phyloP scores from a whole-genome alignment of 2,113 vertebrate genomes.

The Taurulus bubalis region DNA sequence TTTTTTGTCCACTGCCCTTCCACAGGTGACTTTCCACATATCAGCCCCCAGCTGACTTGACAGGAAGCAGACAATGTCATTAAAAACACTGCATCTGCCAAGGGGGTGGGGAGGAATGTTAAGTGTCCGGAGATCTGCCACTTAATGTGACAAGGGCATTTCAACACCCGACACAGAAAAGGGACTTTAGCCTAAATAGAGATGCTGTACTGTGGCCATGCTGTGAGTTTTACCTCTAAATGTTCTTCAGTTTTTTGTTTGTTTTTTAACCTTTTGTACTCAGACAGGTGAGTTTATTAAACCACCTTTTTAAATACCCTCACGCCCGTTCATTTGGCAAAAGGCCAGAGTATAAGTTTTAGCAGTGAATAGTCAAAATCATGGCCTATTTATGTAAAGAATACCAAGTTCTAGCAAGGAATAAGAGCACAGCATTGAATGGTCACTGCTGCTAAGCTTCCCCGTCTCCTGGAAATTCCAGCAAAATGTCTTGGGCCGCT shows the following conservation, averaged over 20 bases:
- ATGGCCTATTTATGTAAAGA: not conserved
- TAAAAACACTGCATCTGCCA: slow-evolving; percentile 71
- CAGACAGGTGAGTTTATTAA: slow-evolving; percentile 28
- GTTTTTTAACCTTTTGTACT: slow-evolving; percentile 5
- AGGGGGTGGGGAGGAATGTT: slow-evolving; percentile 60
- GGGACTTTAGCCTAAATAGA: slow-evolving; percentile 44
- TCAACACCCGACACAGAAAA: slow-evolving; percentile 59
- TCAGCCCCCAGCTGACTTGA: slow-evolving; percentile 70
- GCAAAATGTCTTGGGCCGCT: not conserved
- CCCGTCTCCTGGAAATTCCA: not conserved
- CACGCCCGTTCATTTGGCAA: not conserved
- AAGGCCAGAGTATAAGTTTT: not conserved
- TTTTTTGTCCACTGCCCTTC: slow-evolving; percentile 50
- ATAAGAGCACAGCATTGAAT: not conserved
- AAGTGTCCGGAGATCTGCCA: slow-evolving; percentile 73
- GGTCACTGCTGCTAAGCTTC: slow-evolving; percentile 4
- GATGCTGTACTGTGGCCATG: slow-evolving; percentile 23
- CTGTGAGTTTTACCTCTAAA: slow-evolving; percentile 63
- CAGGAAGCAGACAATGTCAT: slow-evolving; percentile 75
- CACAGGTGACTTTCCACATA: slow-evolving; percentile 72
- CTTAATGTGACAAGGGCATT: slow-evolving; percentile 77
- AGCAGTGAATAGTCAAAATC: not conserved
- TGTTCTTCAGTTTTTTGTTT: slow-evolving; percentile 47
- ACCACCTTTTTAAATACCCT: slow-evolving; percentile 5
- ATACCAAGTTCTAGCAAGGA: not conserved